Evolutionary conservation across 2,888 invertebrate genomes (phyloP).

Genomic region (Agriopis marginaria): DNA sequence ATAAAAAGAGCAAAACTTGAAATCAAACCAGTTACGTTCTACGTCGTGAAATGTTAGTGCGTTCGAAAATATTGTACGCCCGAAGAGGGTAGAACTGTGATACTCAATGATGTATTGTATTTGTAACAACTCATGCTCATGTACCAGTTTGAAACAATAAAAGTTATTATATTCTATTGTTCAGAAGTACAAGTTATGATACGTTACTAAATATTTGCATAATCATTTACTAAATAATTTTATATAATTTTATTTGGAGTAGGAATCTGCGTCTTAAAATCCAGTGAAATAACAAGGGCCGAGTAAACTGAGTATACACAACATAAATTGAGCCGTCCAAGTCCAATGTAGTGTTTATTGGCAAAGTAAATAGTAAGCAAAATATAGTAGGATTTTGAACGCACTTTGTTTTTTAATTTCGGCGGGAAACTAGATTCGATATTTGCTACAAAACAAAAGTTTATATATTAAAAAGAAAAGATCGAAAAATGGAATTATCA

Average conservation of each 20-base stretch:
- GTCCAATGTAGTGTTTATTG: constrained; percentile 67
- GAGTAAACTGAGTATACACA: constrained; percentile 71
- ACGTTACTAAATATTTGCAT: constrained; percentile 4
- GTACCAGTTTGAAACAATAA: too few relatives aligned
- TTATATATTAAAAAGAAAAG: not conserved
- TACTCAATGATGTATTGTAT: too few relatives aligned
- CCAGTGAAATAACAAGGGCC: constrained; percentile 22
- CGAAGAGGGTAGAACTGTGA: too few relatives aligned
- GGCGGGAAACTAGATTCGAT: constrained; percentile 57
- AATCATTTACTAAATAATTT: not conserved
- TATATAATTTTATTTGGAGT: constrained; percentile 1
- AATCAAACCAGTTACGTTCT: constrained; percentile 14
- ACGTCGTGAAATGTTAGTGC: constrained; percentile 10
- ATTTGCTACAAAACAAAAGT: not conserved
- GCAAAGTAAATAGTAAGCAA: too few relatives aligned
- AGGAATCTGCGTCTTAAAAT: constrained; percentile 1
- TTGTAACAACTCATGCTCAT: too few relatives aligned
- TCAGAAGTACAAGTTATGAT: constrained; percentile 4
- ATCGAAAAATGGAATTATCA: constrained; percentile 66
- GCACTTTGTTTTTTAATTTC: constrained; percentile 29
- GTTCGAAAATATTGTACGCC: too few relatives aligned
- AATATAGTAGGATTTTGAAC: constrained; percentile 33
- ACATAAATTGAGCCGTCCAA: constrained; percentile 76
- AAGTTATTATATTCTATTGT: too few relatives aligned
- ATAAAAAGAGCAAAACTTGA: not conserved